phyloP scores from a whole-genome alignment of 2,113 vertebrate genomes.

The Heterotis niloticus region DNA sequence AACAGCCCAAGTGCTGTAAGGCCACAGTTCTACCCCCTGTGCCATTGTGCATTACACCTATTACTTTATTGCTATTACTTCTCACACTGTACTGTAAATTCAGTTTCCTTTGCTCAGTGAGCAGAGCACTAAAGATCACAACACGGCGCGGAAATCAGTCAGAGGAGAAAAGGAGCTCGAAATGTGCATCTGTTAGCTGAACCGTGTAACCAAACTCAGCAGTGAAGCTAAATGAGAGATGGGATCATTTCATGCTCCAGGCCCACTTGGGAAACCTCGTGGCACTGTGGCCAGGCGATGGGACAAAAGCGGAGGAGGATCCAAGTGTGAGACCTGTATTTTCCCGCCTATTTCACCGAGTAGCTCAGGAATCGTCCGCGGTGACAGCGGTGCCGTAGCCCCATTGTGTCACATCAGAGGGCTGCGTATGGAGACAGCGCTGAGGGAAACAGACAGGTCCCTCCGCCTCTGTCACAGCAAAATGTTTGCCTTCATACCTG shows the following conservation, averaged over 20 bases:
- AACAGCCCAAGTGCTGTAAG: no score
- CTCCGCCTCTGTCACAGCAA: conserved; percentile 16
- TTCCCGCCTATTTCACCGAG: not conserved
- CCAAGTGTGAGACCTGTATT: conserved; percentile 1
- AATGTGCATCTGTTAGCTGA: no score
- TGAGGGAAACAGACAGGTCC: conserved; percentile 30
- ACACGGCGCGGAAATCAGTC: no score
- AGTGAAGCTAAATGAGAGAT: not conserved
- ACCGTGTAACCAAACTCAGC: not conserved
- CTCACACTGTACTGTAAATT: no score
- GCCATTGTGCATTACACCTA: no score
- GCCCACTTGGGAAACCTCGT: not conserved
- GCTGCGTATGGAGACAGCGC: conserved; percentile 22
- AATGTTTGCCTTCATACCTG: conserved; percentile 32
- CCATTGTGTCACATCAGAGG: conserved; percentile 44
- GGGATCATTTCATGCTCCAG: not conserved
- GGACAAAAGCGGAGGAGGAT: not conserved
- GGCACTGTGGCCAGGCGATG: not conserved
- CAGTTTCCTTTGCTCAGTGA: no score
- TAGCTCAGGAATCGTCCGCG: conserved; percentile 24
- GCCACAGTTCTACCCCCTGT: no score
- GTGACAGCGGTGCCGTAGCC: conserved; percentile 26
- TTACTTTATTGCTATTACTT: no score
- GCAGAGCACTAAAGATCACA: no score
- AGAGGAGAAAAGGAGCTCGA: no score